phyloP scores from a whole-genome alignment of 1,140 invertebrate species.

The Stegodyphus mimosarum region DNA sequence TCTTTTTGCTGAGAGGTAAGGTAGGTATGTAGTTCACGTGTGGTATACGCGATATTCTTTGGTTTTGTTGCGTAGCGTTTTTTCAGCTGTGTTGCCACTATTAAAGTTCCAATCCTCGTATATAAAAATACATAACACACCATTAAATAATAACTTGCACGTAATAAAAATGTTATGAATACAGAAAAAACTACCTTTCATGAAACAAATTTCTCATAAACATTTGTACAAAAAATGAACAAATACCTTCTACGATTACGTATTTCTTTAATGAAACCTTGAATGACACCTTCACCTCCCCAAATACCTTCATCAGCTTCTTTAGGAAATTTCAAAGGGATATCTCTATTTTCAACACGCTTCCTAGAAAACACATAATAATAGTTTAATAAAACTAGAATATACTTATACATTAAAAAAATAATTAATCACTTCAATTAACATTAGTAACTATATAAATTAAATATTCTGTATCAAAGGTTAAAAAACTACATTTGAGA shows the following conservation, averaged over 20 bases:
- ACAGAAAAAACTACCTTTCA: too few species aligned
- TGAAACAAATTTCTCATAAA: not conserved
- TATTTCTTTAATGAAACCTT: slow-evolving; percentile 83
- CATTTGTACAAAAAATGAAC: not conserved
- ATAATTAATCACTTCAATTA: not conserved
- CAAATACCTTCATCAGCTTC: slow-evolving; percentile 89
- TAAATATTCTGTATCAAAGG: not conserved
- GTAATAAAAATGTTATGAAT: not conserved
- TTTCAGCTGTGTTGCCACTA: too few species aligned
- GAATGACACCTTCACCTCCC: slow-evolving; percentile 95
- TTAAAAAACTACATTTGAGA: too few species aligned
- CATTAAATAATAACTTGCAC: not conserved
- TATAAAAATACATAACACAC: not conserved
- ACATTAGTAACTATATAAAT: slow-evolving; percentile 9
- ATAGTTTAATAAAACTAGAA: slow-evolving; percentile 65
- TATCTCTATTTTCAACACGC: slow-evolving; percentile 81
- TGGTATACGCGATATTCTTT: too few species aligned
- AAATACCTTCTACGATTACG: slow-evolving; percentile 33
- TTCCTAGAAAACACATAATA: slow-evolving; percentile 66
- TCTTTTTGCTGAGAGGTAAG: too few species aligned
- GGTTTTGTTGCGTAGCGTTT: too few species aligned
- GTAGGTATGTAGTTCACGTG: too few species aligned
- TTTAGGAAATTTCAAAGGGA: slow-evolving; percentile 81
- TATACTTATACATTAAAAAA: slow-evolving; percentile 69
- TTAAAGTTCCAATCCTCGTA: too few species aligned